Evolutionary conservation across 37 sponge, comb jelly and placozoan genomes (phyloP).

Genomic region (Oopsacas minuta): DNA sequence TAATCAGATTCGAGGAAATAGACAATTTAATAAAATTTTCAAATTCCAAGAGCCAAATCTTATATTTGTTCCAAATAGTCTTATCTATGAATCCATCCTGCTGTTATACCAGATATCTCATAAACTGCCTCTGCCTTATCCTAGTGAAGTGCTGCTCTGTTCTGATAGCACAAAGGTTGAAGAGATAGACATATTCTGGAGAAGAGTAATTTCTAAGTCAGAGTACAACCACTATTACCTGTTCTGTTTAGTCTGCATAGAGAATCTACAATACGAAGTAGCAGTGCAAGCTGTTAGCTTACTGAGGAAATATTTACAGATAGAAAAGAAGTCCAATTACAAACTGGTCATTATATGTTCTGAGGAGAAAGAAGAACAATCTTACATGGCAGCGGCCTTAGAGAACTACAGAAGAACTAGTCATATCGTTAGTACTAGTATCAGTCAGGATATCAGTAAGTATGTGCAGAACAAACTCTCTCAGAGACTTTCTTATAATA

Average conservation of each 20-base stretch:
- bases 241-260: background rate
- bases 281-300: background rate
- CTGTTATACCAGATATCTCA: background rate
- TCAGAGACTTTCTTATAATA: background rate
- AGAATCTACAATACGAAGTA: slow-evolving; percentile 6
- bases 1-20: background rate
- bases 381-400: background rate
- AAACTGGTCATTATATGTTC: background rate
- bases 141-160: background rate
- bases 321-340: background rate
- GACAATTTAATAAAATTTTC: background rate
- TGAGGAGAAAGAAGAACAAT: background rate
- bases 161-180: background rate
- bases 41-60: background rate
- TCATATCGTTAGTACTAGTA: background rate
- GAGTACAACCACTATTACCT: background rate
- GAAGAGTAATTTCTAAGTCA: background rate
- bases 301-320: background rate
- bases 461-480: background rate
- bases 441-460: background rate
- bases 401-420: background rate
- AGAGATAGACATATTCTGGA: slow-evolving; percentile 7
- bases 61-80: background rate
- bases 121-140: background rate
- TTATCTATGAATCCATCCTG: background rate